Conservation (phyloP, 1,140 invertebrate genomes). For the Caenorhabditis inopinata region DNA sequence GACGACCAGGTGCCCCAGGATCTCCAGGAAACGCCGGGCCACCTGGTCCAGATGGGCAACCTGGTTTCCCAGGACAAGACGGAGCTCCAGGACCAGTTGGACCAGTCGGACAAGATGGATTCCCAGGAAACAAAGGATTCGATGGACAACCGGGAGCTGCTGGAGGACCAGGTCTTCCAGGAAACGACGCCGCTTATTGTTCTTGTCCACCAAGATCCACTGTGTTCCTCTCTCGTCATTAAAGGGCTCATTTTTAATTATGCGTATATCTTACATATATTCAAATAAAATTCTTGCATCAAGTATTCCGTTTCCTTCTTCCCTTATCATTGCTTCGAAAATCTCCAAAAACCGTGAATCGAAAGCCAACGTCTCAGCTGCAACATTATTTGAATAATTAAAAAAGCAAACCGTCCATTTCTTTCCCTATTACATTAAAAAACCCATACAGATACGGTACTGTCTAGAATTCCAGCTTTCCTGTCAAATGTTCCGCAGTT, state of each 20-base stretch:
- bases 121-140: constrained; percentile 26
- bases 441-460: too few relatives aligned
- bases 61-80: constrained; percentile 1
- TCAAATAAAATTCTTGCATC: too few relatives aligned
- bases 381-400: too few relatives aligned
- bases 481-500: too few relatives aligned
- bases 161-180: constrained; percentile 25
- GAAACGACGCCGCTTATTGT: constrained; percentile 35
- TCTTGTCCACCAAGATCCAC: constrained; percentile 1
- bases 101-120: neutral
- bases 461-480: too few relatives aligned
- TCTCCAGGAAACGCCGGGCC: constrained; percentile 41
- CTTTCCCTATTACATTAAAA: too few relatives aligned
- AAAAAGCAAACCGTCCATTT: too few relatives aligned
- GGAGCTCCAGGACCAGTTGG: constrained; percentile 2
- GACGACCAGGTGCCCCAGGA: neutral
- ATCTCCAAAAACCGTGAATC: too few relatives aligned
- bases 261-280: too few relatives aligned
- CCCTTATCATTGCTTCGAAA: too few relatives aligned
- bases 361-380: too few relatives aligned
- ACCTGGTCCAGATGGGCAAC: constrained; percentile 20
- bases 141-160: constrained; percentile 35
- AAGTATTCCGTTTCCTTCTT: too few relatives aligned
- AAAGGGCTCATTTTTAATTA: neutral
- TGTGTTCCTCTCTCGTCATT: constrained; percentile 12